These are phyloP conservation scores for Choristoneura fumiferana DNA, from an alignment of 1,140 invertebrate species.

Conservation along the genomic window DNA sequence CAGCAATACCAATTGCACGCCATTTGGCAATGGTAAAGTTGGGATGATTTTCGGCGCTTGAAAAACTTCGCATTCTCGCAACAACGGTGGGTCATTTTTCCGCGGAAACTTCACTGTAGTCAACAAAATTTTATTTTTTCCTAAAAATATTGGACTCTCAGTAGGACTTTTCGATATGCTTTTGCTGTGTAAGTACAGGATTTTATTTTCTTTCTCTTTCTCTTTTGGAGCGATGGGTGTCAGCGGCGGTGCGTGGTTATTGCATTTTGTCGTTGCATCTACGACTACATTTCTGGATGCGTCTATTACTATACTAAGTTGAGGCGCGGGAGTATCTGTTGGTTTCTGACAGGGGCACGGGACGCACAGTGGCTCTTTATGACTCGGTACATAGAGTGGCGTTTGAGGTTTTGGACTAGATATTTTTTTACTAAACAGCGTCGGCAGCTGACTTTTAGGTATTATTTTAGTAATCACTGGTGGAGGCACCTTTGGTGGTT, in stretches of 20 bases:
- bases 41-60: conserved; percentile 2
- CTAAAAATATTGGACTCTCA: conserved; percentile 35
- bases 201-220: conserved; percentile 9
- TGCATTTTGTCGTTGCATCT: not conserved
- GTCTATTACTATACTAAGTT: not conserved
- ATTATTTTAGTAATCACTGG: no score
- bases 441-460: no score
- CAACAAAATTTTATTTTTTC: conserved; percentile 41
- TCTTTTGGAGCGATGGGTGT: not conserved
- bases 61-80: not conserved
- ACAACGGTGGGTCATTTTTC: not conserved
- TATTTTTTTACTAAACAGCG: no score
- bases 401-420: no score
- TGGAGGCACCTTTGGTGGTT: no score
- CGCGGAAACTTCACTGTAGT: conserved; percentile 29
- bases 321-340: not conserved
- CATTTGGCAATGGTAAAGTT: conserved; percentile 30
- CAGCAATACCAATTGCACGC: conserved; percentile 40
- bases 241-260: not conserved
- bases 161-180: conserved; percentile 17
- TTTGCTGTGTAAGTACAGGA: conserved; percentile 30
- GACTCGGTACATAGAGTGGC: no score
- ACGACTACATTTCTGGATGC: not conserved
- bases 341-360: not conserved
- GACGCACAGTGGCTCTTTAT: no score